Evolutionary conservation across 2,113 vertebrate species (phyloP).

Genomic region (Plotosus lineatus): DNA sequence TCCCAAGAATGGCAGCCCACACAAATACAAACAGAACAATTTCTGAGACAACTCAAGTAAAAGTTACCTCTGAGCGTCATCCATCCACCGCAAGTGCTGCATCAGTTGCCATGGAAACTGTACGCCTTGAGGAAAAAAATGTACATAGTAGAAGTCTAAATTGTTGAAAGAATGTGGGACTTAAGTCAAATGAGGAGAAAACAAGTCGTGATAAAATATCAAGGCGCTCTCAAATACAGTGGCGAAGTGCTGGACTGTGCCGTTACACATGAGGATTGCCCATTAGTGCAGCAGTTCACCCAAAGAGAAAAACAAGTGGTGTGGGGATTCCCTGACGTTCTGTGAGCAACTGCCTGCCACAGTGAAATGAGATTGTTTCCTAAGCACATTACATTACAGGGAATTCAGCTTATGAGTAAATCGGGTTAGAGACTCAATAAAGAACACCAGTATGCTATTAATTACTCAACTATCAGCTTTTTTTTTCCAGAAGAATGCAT

Average conservation of each 20-base stretch:
- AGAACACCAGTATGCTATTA: slow-evolving; percentile 22
- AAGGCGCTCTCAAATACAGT: slow-evolving; percentile 39
- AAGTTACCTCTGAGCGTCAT: slow-evolving; percentile 27
- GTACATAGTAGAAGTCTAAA: slow-evolving; percentile 32
- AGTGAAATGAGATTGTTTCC: slow-evolving; percentile 36
- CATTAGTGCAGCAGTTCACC: slow-evolving; percentile 33
- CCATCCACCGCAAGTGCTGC: slow-evolving; percentile 23
- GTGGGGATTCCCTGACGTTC: slow-evolving; percentile 34
- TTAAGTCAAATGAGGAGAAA: slow-evolving; percentile 41
- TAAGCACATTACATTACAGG: slow-evolving; percentile 30
- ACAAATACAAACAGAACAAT: slow-evolving; percentile 31
- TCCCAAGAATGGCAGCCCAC: slow-evolving; percentile 24
- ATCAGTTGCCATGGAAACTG: slow-evolving; percentile 55
- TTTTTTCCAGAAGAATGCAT: not conserved
- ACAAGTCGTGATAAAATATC: slow-evolving; percentile 43
- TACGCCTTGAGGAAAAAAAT: slow-evolving; percentile 33
- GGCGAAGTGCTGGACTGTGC: slow-evolving; percentile 34
- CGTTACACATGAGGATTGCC: slow-evolving; percentile 24
- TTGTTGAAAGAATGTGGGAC: slow-evolving; percentile 38
- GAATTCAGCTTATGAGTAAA: slow-evolving; percentile 28
- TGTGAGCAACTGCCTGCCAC: slow-evolving; percentile 21
- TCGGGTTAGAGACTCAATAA: slow-evolving; percentile 28
- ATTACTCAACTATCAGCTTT: slow-evolving; percentile 7
- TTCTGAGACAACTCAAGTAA: slow-evolving; percentile 23
- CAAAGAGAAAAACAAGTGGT: not conserved